A percentile compares a stretch with the other conserved stretches of the same genome.
phyloP scores from a whole-genome alignment of 2,113 vertebrate species.

The Spheniscus mendiculus region DNA sequence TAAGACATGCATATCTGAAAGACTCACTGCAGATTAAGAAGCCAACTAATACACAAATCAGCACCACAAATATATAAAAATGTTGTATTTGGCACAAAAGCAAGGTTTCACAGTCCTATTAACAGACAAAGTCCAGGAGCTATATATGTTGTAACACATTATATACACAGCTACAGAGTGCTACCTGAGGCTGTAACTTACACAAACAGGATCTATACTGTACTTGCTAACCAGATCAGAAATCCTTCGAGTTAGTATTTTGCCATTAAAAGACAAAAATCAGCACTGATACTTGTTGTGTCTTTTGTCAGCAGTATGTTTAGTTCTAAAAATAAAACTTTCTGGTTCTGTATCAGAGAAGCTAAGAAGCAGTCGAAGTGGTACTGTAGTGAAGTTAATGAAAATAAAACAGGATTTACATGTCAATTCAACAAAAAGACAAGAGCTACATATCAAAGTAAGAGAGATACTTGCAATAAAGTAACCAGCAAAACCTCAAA shows the following conservation, averaged over 20 bases:
- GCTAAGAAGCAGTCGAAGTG: background rate
- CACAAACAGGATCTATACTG: background rate
- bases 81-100: background rate
- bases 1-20: background rate
- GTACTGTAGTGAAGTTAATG: background rate
- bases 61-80: background rate
- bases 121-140: background rate
- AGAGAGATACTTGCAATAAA: background rate
- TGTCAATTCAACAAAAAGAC: background rate
- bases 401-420: background rate
- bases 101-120: background rate
- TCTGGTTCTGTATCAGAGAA: background rate
- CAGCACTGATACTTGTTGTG: background rate
- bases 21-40: background rate
- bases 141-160: background rate
- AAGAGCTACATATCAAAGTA: background rate
- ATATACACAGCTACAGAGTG: background rate
- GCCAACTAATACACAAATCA: background rate
- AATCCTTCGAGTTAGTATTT: background rate
- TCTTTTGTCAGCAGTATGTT: background rate
- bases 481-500: background rate
- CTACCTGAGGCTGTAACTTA: background rate
- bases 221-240: background rate
- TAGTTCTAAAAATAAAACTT: background rate
- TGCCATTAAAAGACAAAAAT: background rate